phyloP scores from a whole-genome alignment of 2,888 invertebrate genomes.

The Calameuta pallipes region DNA sequence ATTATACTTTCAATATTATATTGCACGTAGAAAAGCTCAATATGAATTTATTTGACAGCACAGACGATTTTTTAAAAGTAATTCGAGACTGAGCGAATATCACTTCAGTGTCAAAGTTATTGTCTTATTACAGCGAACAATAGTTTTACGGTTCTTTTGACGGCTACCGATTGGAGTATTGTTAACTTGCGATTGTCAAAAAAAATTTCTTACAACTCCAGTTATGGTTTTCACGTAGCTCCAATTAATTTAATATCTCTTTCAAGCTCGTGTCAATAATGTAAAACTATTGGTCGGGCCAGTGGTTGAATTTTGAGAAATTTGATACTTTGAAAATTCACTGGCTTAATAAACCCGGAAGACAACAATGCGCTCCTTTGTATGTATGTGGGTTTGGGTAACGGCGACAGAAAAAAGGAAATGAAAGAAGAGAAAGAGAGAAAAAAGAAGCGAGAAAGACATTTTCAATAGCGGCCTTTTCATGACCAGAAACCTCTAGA shows the following conservation, averaged over 20 bases:
- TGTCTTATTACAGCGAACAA: not conserved
- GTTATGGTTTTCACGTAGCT: not conserved
- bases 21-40: not conserved
- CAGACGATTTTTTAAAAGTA: not conserved
- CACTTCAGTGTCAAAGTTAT: not conserved
- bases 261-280: not conserved
- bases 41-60: not conserved
- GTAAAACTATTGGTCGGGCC: not conserved
- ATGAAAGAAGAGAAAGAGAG: not conserved
- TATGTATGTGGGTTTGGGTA: not conserved
- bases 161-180: not conserved
- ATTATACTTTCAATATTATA: not conserved
- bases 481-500: not conserved
- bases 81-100: not conserved
- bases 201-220: not conserved
- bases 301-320: not conserved
- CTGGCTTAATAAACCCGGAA: not conserved
- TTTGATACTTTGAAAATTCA: not conserved
- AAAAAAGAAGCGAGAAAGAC: not conserved
- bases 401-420: not conserved
- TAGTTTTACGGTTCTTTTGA: not conserved
- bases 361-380: not conserved
- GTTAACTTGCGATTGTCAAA: not conserved
- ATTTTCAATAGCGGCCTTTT: not conserved
- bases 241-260: not conserved